Evolutionary conservation across 2,888 invertebrate genomes (phyloP).

Genomic region (Malacosoma neustria): DNA sequence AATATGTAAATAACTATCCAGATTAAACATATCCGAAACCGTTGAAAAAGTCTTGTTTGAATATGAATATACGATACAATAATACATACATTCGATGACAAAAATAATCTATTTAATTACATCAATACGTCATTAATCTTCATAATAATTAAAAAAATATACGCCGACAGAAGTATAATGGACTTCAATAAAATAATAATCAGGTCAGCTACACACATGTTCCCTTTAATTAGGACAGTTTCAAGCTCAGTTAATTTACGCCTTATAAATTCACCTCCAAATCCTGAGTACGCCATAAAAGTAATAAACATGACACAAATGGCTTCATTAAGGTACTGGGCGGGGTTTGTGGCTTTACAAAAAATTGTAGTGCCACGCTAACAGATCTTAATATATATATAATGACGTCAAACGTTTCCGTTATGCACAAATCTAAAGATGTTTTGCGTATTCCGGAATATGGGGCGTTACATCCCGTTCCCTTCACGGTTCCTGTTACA

Average conservation of each 20-base stretch:
- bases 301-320: constrained; percentile 71
- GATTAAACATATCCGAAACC: too few relatives aligned
- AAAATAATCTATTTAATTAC: background rate
- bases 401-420: constrained; percentile 61
- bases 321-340: constrained; percentile 65
- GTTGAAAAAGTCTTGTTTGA: too few relatives aligned
- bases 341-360: constrained; percentile 55
- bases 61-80: too few relatives aligned
- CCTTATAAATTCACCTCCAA: constrained; percentile 64
- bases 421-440: constrained; percentile 47
- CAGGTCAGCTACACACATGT: constrained; percentile 33
- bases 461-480: constrained; percentile 23
- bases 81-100: too few relatives aligned
- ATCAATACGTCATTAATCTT: background rate
- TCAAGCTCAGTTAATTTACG: constrained; percentile 63
- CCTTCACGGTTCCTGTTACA: constrained; percentile 13
- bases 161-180: too few relatives aligned
- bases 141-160: too few relatives aligned
- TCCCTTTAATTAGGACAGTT: constrained; percentile 45
- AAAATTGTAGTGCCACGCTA: constrained; percentile 46
- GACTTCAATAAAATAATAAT: constrained; percentile 9
- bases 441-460: constrained; percentile 43
- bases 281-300: constrained; percentile 64
- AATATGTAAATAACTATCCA: background rate
- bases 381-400: constrained; percentile 62